Evolutionary conservation across 2,888 invertebrate genomes (phyloP), one percentile per base, ranked within the genome.

Genomic region (Petrolisthes cinctipes): DNA sequence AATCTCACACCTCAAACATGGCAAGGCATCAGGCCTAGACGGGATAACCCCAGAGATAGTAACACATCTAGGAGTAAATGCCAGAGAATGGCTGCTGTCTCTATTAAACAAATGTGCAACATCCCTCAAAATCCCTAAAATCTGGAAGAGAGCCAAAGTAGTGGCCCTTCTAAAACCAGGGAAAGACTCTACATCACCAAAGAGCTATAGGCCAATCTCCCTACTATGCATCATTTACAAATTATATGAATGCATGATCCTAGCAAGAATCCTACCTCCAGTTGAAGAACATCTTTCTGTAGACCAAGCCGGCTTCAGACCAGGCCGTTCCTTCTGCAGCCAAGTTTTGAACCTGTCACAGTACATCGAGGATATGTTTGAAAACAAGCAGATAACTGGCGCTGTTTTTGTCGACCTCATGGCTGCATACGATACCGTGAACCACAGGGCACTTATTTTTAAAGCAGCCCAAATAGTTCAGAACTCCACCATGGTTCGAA

Each of bases 131-230:
- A 57, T 56, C 81, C 57, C 54, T 23, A 81, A 56, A 51, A 66
- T 61, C 37, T 82, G 66, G 61, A 82, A 68, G 54, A 82, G 82
- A 66, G 66, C 82, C 4, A 82, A 56, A 80, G 80, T 54, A 54
- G 80, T 54, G 80, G 80, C 80, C 14, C 80, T 80, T 5, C 54
- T 80, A 6, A 80, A 80, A 51, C 80, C 80, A 23, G 54, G 53
- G n/a, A 80, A 80, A 80, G 53, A 80, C n/a, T 11, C 80, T 54
- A 80, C 23, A n/a, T 80, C 80, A 80, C 54, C 80, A 23, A 80
- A 80, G 56, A 80, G 80, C 23, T 80, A 80, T 54, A 5, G n/a
- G 54, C 53, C 80, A 51, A 80, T 80, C 17, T 80, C 54, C 80
- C 51, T 80, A 56, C 80, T 80, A 5, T 80, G 80, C 80, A 56